Base-by-base conservation (phyloP, 2,797 vertebrate species). In the Cuculus canorus region DNA sequence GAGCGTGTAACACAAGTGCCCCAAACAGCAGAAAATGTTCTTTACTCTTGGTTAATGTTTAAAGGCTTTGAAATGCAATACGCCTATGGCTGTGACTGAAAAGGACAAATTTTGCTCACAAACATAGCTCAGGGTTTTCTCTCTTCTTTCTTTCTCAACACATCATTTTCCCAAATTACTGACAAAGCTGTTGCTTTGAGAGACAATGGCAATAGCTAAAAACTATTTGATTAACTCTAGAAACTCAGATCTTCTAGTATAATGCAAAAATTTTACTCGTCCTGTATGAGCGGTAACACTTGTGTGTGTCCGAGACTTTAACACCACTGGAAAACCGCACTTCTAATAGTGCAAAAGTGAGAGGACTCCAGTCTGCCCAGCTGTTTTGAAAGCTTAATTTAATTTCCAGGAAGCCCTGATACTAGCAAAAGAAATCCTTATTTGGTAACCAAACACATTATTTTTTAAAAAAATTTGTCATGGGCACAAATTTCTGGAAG, bases 21-120 rank as follows among this genome's bases (percentile, higher is more conserved):
- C 41, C 52, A 77, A 83, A 86, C n/a, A 86, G 92, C 39, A 77
- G 91, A 92, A 91, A 91, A 90, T 84, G 52, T 90, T 90, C 91
- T 96, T 91, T 93, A 84, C 84, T 92, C 85, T 90, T 94, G 68
- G 80, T 88, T 92, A 92, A 94, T 91, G 45, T 92, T 95, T 92
- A 94, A 95, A 95, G n/a, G 52, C 70, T 93, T 96, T 82, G 66
- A 91, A 92, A 70, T 21, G 22, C 5, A 24, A 23, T 43, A 70
- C 35, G 57, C 72, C n/a, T 47, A 41, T 17, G 25, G 7, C 35
- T 70, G 32, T 82, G 73, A 93, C 12, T 92, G 70, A 70, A 88
- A 92, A 90, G 73, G 87, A 94, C 70, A 92, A 82, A 84, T 82
- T 84, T 59, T 86, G 28, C 33, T 76, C 52, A 72, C 39, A 77